Evolutionary conservation across 1,140 invertebrate genomes (phyloP), one percentile per base, ranked within the genome.

Genomic region (Sycophila sp.): DNA sequence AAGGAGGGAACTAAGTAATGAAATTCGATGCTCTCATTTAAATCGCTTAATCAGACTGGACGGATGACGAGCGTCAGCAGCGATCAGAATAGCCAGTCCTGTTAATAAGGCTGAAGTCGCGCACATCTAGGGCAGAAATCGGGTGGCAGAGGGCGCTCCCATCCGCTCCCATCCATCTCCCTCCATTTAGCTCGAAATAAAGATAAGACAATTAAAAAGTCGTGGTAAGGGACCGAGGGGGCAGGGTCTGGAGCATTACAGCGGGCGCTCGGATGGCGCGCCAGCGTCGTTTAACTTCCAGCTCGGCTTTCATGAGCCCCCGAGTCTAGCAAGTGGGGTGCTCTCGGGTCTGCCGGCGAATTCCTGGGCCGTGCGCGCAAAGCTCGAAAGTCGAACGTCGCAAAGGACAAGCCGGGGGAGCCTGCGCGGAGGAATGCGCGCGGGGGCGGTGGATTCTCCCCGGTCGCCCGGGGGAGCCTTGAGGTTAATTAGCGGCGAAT

Each of bases 401-500:
- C 42, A 62, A 62, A 62, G 58, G 58, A 62, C 38, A 59, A n/a
- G 1, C 19, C 40, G 30, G 49, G 22, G 24, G n/a, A n/a, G n/a
- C n/a, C n/a, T n/a, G n/a, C n/a, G 5, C 64, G 38, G 30, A 67
- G 65, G 55, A 68, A 59, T 68, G 53, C 15, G 2, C 17, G 28
- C 19, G 24, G 2, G 10, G 1, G 10, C 10, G 47, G 17, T 11
- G 38, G 45, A n/a, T n/a, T n/a, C n/a, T n/a, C n/a, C n/a, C 19
- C 42, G 8, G 17, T 47, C 42, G 32, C 34, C 13, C 17, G 19
- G 22, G 34, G 34, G 36, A 69, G 42, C 22, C 42, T 60, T 56
- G 47, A 45, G 49, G 67, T 69, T 69, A 69, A 69, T 69, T 69
- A 69, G 67, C 30, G 36, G 19, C 45, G 58, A 67, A 49, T 58